Evolutionary conservation across 2,113 vertebrate genomes (phyloP).

Genomic region (Dicrurus megarhynchus): DNA sequence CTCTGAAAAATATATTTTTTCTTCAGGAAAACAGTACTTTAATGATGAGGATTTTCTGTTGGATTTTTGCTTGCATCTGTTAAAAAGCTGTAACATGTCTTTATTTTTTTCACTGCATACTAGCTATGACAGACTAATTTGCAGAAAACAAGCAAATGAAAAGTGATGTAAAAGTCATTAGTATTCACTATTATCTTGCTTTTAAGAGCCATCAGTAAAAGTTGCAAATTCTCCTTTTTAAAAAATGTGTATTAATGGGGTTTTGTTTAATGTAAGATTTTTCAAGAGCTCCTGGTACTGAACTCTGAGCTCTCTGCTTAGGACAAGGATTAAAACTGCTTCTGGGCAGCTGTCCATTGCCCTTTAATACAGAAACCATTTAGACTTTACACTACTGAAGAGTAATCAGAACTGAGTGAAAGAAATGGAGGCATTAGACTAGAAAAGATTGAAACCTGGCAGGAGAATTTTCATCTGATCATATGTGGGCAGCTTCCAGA

Average conservation of each 20-base stretch:
- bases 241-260: rapidly evolving
- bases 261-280: neutral
- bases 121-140: neutral
- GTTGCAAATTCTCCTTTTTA: neutral
- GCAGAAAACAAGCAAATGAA: neutral
- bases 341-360: neutral
- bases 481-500: neutral
- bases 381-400: neutral
- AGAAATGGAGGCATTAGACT: neutral
- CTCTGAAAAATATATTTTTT: neutral
- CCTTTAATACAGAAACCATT: neutral
- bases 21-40: neutral
- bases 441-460: neutral
- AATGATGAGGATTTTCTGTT: neutral
- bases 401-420: neutral
- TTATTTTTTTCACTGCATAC: neutral
- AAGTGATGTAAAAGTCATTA: neutral
- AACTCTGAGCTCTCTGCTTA: neutral
- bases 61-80: neutral
- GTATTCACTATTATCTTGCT: neutral
- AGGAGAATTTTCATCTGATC: neutral
- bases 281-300: neutral
- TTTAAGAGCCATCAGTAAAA: neutral
- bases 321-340: neutral
- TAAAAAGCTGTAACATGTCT: neutral